Base-by-base conservation (phyloP, 2,888 invertebrate genomes). In the Thyatira batis region DNA sequence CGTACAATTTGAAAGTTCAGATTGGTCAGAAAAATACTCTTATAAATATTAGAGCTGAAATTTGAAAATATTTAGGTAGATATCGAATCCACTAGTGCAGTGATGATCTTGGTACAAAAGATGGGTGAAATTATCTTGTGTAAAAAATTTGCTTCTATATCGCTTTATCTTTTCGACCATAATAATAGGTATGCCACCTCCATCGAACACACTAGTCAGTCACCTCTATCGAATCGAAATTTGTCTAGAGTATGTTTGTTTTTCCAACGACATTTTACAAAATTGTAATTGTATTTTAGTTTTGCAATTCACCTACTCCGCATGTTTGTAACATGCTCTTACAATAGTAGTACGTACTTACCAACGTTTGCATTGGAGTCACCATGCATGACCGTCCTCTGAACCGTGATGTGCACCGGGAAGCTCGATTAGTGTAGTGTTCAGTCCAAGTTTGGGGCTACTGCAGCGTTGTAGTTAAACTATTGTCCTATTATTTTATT, bases 361-460 rank as follows among this genome's bases (percentile, higher is more conserved):
- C 55, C 39, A 58, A 58, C 63, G 70, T 71, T 69, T 80, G 79
- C 78, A 82, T 72, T 68, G 72, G 60, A 71, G 63, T 71, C 86
- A 87, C 84, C 83, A 78, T 61, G 82, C 89, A 84, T 89, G 85
- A 87, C 89, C 58, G 76, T 56, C 64, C 73, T 65, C 80, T 87
- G 89, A 89, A 88, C 87, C 89, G 84, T 87, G 85, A 63, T 78
- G 68, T 76, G 69, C 69, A 71, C 66, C 71, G 67, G 66, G 62
- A 69, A 69, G 71, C 69, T 64, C 62, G 69, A 65, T 67, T 60
- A 52, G 52, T 21, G 50, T 50, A 49, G 46, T 27, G 52, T 45
- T 55, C 48, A 55, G 49, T 55, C 52, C 65, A 62, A 61, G 65
- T 60, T 54, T 53, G 55, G 53, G 58, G 54, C 55, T 57, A 55